Evolutionary conservation across 2,888 invertebrate genomes (phyloP).

Genomic region (Lypha dubia): DNA sequence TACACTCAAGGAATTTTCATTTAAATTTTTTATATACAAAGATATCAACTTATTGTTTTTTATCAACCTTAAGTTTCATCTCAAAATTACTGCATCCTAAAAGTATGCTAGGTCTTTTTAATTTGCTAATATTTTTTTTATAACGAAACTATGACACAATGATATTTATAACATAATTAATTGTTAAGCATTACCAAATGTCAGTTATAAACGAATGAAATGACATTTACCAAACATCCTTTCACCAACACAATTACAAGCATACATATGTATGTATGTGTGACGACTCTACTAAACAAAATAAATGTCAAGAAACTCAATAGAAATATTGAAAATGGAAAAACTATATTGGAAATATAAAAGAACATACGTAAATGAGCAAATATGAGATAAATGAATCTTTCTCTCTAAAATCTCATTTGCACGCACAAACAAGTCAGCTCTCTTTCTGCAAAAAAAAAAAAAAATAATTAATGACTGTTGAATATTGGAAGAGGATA

Average conservation of each 20-base stretch:
- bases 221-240: conserved; percentile 47
- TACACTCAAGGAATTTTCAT: too few species aligned
- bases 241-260: conserved; percentile 19
- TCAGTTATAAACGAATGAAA: conserved; percentile 39
- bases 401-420: not conserved
- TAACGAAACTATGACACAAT: not conserved
- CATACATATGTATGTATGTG: too few species aligned
- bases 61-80: too few species aligned
- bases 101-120: too few species aligned
- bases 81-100: too few species aligned
- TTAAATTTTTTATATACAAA: too few species aligned
- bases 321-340: conserved; percentile 13
- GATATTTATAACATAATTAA: conserved; percentile 16
- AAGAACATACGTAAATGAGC: conserved; percentile 40
- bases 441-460: conserved; percentile 12
- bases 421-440: not conserved
- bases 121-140: too few species aligned
- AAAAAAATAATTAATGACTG: conserved; percentile 68
- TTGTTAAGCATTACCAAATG: conserved; percentile 68
- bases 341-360: conserved; percentile 47
- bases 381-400: conserved; percentile 33
- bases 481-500: conserved; percentile 52
- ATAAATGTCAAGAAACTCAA: conserved; percentile 57
- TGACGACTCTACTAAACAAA: conserved; percentile 25
- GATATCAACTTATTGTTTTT: too few species aligned